These are phyloP conservation scores for Clusia tigrina DNA, from an alignment of 2,888 invertebrate species.

Conservation along the genomic window DNA sequence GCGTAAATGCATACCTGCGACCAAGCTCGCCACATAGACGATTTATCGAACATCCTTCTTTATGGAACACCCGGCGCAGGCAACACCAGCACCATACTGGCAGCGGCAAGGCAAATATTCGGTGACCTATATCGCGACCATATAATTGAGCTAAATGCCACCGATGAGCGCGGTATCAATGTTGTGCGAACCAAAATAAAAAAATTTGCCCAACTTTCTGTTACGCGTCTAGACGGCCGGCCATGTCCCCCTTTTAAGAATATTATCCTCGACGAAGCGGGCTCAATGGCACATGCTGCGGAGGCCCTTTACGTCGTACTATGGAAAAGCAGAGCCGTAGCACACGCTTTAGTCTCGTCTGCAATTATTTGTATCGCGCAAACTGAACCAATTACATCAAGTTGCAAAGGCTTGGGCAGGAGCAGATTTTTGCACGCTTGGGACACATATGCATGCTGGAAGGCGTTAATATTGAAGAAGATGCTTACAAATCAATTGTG, in stretches of 20 bases:
- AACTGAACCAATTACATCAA: conserved; percentile 97
- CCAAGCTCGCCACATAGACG: too few species aligned
- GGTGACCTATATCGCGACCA: conserved; percentile 85
- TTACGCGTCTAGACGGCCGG: conserved; percentile 78
- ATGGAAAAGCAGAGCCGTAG: conserved; percentile 96
- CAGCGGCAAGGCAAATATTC: conserved; percentile 92
- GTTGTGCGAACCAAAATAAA: conserved; percentile 97
- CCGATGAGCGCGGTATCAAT: conserved; percentile 98
- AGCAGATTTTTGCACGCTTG: conserved; percentile 68
- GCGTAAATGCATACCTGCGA: too few species aligned
- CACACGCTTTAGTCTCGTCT: conserved; percentile 96
- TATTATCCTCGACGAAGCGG: conserved; percentile 97
- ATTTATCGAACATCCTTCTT: conserved; percentile 94
- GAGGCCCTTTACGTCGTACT: conserved; percentile 93
- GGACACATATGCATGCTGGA: conserved; percentile 82
- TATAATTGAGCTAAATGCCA: conserved; percentile 95
- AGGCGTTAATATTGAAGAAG: conserved; percentile 76
- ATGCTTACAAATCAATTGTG: conserved; percentile 79
- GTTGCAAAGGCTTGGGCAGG: conserved; percentile 86
- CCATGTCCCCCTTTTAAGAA: conserved; percentile 95
- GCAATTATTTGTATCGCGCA: too few species aligned
- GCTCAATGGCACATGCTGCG: conserved; percentile 97
- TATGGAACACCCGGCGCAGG: conserved; percentile 98
- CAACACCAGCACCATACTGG: conserved; percentile 90
- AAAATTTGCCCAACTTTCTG: conserved; percentile 88